Evolutionary conservation across 2,113 vertebrate genomes (phyloP).

Genomic region (Delphinus delphis): DNA sequence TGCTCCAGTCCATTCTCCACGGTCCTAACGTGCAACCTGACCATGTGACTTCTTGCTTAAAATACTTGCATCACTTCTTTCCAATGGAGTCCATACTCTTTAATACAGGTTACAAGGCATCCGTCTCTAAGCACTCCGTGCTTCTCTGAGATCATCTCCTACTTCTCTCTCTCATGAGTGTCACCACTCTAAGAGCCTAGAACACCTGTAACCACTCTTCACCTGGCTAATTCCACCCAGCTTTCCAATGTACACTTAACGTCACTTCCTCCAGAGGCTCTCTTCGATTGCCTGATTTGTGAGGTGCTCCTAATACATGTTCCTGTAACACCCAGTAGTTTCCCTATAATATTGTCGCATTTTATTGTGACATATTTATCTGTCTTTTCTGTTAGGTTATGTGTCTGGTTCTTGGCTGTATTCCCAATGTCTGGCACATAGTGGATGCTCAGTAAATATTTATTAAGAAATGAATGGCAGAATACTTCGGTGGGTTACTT

Average conservation of each 20-base stretch:
- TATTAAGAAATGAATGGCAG: background rate
- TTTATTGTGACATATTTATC: background rate
- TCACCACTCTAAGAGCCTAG: background rate
- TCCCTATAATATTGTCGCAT: background rate
- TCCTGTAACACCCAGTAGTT: background rate
- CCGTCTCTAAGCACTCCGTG: background rate
- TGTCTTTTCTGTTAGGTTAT: background rate
- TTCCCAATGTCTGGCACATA: background rate
- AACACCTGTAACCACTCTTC: background rate
- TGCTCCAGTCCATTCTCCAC: background rate
- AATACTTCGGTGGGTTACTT: background rate
- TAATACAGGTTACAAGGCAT: no score
- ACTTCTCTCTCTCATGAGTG: background rate
- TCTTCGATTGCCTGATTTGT: background rate
- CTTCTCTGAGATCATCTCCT: background rate
- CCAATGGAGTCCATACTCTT: background rate
- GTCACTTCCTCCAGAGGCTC: background rate
- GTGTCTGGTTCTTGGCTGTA: background rate
- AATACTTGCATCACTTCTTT: no score
- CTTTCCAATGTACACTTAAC: background rate
- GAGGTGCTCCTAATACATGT: background rate
- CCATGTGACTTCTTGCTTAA: background rate
- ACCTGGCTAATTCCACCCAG: background rate
- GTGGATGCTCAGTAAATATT: background rate
- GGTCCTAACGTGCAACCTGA: background rate